Conservation (phyloP, 1,140 invertebrate species). For the Amyelois transitella region DNA sequence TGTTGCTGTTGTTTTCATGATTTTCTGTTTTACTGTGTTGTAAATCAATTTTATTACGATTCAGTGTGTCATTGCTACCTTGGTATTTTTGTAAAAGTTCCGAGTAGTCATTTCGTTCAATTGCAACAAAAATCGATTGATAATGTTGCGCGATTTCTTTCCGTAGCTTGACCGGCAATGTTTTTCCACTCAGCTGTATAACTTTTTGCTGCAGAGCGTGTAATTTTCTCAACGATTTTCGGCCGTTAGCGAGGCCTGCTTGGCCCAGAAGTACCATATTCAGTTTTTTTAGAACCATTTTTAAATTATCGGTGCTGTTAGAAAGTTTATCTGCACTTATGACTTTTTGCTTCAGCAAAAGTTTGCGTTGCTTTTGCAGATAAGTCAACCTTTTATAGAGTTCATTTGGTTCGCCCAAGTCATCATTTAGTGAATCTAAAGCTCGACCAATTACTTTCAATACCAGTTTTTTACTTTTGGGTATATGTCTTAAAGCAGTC, state of each 20-base stretch:
- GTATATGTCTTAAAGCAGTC: slow-evolving; percentile 28
- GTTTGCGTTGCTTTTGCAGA: slow-evolving; percentile 57
- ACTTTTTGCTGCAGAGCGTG: slow-evolving; percentile 57
- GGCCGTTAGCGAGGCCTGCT: slow-evolving; percentile 71
- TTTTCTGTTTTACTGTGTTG: not conserved
- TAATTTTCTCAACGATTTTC: slow-evolving; percentile 62
- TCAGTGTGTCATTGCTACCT: slow-evolving; percentile 23
- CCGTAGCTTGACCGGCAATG: slow-evolving; percentile 50
- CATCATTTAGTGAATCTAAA: slow-evolving; percentile 46
- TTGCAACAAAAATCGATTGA: slow-evolving; percentile 63
- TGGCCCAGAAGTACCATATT: slow-evolving; percentile 75
- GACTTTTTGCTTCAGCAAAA: slow-evolving; percentile 58
- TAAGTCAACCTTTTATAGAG: slow-evolving; percentile 52
- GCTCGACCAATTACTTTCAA: slow-evolving; percentile 44
- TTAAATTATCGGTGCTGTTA: slow-evolving; percentile 60
- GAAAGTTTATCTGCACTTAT: slow-evolving; percentile 62
- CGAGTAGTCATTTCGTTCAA: slow-evolving; percentile 63
- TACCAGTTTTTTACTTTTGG: slow-evolving; percentile 47
- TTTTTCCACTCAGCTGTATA: slow-evolving; percentile 52
- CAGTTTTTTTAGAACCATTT: slow-evolving; percentile 56
- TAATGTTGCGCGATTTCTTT: slow-evolving; percentile 71
- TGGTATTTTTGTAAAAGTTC: slow-evolving; percentile 62
- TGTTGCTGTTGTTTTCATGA: not conserved
- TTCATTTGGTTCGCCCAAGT: slow-evolving; percentile 53
- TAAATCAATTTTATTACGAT: slow-evolving; percentile 2